A percentile compares a stretch with the other conserved stretches of the same genome.
These are phyloP conservation scores for Mythimna impura DNA, from an alignment of 2,888 invertebrate genomes.

Conservation along the genomic window DNA sequence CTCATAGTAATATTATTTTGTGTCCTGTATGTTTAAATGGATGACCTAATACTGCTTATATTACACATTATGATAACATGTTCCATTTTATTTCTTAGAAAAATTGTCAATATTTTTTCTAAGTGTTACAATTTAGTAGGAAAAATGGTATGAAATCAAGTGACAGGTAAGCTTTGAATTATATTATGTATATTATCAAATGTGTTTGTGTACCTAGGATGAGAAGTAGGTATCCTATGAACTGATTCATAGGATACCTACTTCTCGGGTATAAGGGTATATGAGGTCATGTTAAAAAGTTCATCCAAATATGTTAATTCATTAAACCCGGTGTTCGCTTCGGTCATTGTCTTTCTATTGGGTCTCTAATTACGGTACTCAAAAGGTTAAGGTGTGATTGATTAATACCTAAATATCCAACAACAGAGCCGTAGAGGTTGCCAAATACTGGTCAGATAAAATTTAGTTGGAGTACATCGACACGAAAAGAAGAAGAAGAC, in stretches of 20 bases:
- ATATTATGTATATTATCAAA: background rate
- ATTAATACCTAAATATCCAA: background rate
- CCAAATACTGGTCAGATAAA: too few species aligned
- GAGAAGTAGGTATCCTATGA: background rate
- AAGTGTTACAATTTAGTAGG: slow-evolving; percentile 2
- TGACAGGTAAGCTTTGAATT: too few species aligned
- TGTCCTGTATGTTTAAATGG: background rate
- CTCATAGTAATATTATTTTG: slow-evolving; percentile 29
- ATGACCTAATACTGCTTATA: slow-evolving; percentile 41
- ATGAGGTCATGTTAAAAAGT: too few species aligned
- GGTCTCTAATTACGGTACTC: too few species aligned
- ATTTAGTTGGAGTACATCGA: too few species aligned
- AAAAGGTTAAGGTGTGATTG: too few species aligned
- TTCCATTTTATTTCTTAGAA: slow-evolving; percentile 45
- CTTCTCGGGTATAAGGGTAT: too few species aligned
- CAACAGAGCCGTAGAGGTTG: too few species aligned
- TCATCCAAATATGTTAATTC: too few species aligned
- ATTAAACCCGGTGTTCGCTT: too few species aligned
- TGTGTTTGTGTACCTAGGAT: background rate
- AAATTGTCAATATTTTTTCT: background rate
- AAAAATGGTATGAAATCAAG: background rate
- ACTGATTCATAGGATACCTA: background rate
- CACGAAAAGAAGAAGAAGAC: too few species aligned
- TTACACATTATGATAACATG: slow-evolving; percentile 34
- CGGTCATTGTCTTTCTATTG: too few species aligned